Base-by-base conservation (phyloP, 1,140 invertebrate genomes). In the Drosophila athabasca region DNA sequence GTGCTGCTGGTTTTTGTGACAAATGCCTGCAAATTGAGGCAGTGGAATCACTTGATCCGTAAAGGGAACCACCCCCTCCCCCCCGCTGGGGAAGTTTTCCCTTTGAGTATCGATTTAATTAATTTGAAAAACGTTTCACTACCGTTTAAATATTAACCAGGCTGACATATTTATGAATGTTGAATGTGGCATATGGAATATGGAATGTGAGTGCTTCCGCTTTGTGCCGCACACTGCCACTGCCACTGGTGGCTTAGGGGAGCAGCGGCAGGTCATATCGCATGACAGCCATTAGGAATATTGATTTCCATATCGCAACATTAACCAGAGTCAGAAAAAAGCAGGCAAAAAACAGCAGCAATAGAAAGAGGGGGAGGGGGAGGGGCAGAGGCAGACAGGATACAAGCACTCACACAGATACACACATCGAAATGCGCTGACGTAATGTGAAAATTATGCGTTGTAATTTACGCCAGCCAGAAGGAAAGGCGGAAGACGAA, bases 371-470 rank as follows among this genome's bases (percentile, higher is more conserved):
- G 8, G 31, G 1, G 29, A 31, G 29, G 1, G 29, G 1, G 6
- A 31, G 29, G 1, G 31, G 3, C 9, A 49, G 60, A 57, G 55
- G 65, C 77, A 70, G 70, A 48, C 60, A 69, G 62, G 31, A 68
- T 64, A 66, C 54, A 44, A 44, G 58, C 41, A 73, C 54, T 49
- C 22, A 51, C 60, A 64, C 43, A 59, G 13, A 41, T 15, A 52
- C 53, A 57, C 50, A 79, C 50, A 48, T 15, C 43, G 41, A 62
- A 84, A 69, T 70, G 65, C 74, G 69, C 78, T 85, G 82, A 85
- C 82, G 82, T 85, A 85, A 85, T 85, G 82, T 71, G 82, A 82
- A 85, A 87, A 85, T 85, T 85, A 85, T 85, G 82, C 82, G 82
- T 62, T 75, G 82, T 85, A 85, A 85, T 85, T 85, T 85, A 78